Conservation (phyloP, 1,140 invertebrate species). For the Muscidifurax raptorellus region DNA sequence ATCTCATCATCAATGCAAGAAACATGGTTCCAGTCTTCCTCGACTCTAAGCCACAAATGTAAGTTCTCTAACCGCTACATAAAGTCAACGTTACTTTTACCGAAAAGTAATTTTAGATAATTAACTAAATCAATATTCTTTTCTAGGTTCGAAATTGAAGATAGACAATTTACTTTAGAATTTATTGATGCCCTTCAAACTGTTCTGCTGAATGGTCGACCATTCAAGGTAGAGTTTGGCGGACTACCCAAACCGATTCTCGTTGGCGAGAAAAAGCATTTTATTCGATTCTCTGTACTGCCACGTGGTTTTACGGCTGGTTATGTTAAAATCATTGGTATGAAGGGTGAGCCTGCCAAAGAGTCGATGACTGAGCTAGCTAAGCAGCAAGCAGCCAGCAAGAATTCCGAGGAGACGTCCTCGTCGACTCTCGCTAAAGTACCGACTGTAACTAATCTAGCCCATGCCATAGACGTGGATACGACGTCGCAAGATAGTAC, state of each 20-base stretch:
- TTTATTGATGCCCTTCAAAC: slow-evolving; percentile 87
- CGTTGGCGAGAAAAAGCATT: slow-evolving; percentile 87
- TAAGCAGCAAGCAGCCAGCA: background rate
- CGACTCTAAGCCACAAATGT: slow-evolving; percentile 88
- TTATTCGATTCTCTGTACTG: slow-evolving; percentile 87
- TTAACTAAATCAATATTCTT: background rate
- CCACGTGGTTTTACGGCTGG: slow-evolving; percentile 85
- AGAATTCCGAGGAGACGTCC: background rate
- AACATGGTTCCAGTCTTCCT: slow-evolving; percentile 87
- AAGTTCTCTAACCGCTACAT: slow-evolving; percentile 51
- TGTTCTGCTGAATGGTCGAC: slow-evolving; percentile 88
- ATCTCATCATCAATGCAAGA: slow-evolving; percentile 87
- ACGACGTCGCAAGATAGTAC: slow-evolving; percentile 67
- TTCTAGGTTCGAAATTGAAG: slow-evolving; percentile 82
- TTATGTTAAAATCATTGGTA: slow-evolving; percentile 81
- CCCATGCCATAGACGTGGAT: slow-evolving; percentile 61
- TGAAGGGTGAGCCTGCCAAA: slow-evolving; percentile 76
- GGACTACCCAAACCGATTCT: slow-evolving; percentile 92
- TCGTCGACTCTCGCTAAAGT: background rate
- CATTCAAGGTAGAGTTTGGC: slow-evolving; percentile 91
- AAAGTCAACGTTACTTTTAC: background rate
- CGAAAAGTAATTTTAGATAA: background rate
- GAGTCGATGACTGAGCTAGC: slow-evolving; percentile 51
- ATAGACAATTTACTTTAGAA: slow-evolving; percentile 84
- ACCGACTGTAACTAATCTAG: background rate